Conservation (phyloP, 2,113 vertebrate genomes). For the Onychorhynchus coronatus region DNA sequence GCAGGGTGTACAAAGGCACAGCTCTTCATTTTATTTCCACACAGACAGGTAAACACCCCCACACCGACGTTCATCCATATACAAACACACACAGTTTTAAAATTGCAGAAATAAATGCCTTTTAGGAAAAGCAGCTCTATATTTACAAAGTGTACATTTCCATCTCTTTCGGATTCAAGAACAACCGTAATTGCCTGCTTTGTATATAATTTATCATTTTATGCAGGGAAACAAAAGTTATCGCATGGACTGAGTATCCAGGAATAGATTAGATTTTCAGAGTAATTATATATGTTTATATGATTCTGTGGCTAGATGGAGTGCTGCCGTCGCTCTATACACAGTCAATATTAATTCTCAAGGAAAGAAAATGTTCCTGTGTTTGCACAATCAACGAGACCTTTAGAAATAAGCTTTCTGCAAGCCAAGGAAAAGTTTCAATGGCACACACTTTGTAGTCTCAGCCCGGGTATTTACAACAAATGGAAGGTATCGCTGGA, state of each 20-base stretch:
- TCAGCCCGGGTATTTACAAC: conserved; percentile 22
- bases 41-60: conserved; percentile 24
- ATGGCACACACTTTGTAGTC: background rate
- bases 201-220: conserved; percentile 64
- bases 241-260: conserved; percentile 53
- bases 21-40: conserved; percentile 36
- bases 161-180: conserved; percentile 56
- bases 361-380: conserved; percentile 48
- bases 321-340: conserved; percentile 10
- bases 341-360: conserved; percentile 69
- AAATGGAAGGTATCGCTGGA: conserved; percentile 31
- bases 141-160: background rate
- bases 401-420: conserved; percentile 66
- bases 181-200: conserved; percentile 49
- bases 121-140: conserved; percentile 15
- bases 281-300: conserved; percentile 65
- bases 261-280: conserved; percentile 61
- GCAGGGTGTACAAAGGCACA: conserved; percentile 35
- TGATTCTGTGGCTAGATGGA: conserved; percentile 46
- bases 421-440: conserved; percentile 51
- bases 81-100: background rate
- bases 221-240: conserved; percentile 66
- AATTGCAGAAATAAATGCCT: conserved; percentile 7
- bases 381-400: conserved; percentile 67
- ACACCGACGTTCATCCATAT: background rate